phyloP scores from a whole-genome alignment of 2,797 vertebrate genomes.

The Glossophaga mutica region DNA sequence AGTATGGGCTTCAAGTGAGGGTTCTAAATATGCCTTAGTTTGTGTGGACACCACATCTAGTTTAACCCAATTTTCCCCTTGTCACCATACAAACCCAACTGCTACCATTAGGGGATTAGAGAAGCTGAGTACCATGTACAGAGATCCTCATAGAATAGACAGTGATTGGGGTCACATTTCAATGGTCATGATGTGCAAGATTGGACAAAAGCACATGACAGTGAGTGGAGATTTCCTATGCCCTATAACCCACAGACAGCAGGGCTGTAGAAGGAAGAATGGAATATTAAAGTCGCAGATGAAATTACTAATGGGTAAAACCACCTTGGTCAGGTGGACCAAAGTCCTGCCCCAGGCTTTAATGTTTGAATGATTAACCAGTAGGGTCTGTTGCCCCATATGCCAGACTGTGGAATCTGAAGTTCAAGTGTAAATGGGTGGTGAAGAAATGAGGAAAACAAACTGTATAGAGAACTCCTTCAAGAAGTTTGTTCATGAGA shows the following conservation, averaged over 20 bases:
- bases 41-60: neutral
- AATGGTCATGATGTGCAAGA: neutral
- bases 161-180: neutral
- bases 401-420: neutral
- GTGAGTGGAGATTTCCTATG: neutral
- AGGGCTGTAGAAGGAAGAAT: neutral
- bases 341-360: neutral
- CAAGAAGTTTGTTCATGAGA: neutral
- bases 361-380: neutral
- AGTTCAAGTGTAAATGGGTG: neutral
- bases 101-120: neutral
- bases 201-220: neutral
- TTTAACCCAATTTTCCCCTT: neutral
- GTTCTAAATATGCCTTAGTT: neutral
- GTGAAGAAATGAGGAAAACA: neutral
- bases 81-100: neutral
- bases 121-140: neutral
- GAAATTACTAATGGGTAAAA: neutral
- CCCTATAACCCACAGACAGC: neutral
- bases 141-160: neutral
- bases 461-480: neutral
- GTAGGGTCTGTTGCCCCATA: neutral
- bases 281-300: neutral
- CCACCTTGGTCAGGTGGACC: neutral
- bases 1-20: neutral